Percentiles rank a stretch among this genome's conserved stretches.
Conservation (phyloP, 2,797 vertebrate species). For the Artibeus lituratus region DNA sequence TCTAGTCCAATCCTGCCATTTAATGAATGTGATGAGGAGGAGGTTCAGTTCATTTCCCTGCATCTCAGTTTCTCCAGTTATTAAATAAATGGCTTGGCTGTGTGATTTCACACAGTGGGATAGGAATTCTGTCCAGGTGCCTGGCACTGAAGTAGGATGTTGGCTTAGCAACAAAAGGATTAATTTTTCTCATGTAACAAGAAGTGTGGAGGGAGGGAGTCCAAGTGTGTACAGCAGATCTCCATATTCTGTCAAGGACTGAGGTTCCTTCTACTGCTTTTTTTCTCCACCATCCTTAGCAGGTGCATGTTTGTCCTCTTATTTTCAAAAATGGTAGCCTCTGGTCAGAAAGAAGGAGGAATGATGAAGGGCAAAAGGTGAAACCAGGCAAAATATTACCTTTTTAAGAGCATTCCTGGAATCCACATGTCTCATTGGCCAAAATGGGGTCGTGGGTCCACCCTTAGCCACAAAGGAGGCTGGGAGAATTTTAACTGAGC, state of each 20-base stretch:
- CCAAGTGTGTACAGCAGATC: neutral
- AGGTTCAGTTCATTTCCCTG: neutral
- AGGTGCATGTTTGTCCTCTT: neutral
- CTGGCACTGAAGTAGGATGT: neutral
- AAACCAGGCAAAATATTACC: neutral
- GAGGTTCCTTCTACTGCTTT: neutral
- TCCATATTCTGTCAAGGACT: neutral
- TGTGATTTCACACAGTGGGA: neutral
- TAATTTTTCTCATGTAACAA: neutral
- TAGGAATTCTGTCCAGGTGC: neutral
- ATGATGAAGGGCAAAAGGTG: neutral
- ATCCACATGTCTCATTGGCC: neutral
- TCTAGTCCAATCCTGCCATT: neutral
- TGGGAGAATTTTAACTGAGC: neutral
- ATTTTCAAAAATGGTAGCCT: neutral
- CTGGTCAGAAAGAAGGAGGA: neutral
- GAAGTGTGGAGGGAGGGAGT: neutral
- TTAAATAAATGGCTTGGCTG: neutral
- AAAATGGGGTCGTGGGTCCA: neutral
- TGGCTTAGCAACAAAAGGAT: neutral
- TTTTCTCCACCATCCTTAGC: neutral
- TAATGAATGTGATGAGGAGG: neutral
- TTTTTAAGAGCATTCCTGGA: neutral
- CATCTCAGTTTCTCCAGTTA: neutral
- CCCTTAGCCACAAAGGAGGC: neutral